These are phyloP conservation scores for Dryocosmus kuriphilus DNA, from an alignment of 2,888 invertebrate genomes.

Conservation along the genomic window DNA sequence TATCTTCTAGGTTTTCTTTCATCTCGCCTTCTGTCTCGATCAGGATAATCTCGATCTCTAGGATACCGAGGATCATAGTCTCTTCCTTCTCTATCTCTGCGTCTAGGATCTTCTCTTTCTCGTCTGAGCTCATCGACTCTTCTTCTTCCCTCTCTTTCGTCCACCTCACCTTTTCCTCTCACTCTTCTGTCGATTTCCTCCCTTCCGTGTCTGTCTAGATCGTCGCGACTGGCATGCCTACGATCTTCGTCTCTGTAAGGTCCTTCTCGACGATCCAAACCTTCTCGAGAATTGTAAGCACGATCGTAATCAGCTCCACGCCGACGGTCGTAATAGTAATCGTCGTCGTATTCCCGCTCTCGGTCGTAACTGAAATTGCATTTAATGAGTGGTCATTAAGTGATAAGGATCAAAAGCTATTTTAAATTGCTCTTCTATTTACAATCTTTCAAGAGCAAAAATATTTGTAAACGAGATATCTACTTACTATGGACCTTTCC, in stretches of 20 bases:
- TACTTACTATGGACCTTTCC: constrained; percentile 70
- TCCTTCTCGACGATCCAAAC: constrained; percentile 71
- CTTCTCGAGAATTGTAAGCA: constrained; percentile 70
- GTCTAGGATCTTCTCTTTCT: constrained; percentile 67
- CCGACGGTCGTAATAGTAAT: constrained; percentile 74
- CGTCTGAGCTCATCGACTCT: constrained; percentile 69
- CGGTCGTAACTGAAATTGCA: constrained; percentile 68
- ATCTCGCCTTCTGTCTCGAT: constrained; percentile 72
- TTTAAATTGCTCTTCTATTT: background rate
- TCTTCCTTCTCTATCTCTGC: constrained; percentile 64
- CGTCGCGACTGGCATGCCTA: constrained; percentile 70
- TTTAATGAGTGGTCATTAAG: constrained; percentile 23
- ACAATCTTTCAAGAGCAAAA: background rate
- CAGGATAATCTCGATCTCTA: constrained; percentile 66
- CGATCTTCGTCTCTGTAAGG: constrained; percentile 71
- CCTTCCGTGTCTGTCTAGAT: constrained; percentile 69
- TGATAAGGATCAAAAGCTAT: background rate
- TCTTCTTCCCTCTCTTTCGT: constrained; percentile 69
- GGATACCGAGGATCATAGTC: constrained; percentile 71
- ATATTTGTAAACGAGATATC: background rate
- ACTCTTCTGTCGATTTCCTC: constrained; percentile 70
- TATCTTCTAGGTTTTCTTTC: constrained; percentile 71
- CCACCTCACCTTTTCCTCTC: constrained; percentile 70
- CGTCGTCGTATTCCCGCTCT: constrained; percentile 74
- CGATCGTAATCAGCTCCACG: constrained; percentile 70